Conservation (phyloP, 2,113 vertebrate genomes). For the Meles meles region DNA sequence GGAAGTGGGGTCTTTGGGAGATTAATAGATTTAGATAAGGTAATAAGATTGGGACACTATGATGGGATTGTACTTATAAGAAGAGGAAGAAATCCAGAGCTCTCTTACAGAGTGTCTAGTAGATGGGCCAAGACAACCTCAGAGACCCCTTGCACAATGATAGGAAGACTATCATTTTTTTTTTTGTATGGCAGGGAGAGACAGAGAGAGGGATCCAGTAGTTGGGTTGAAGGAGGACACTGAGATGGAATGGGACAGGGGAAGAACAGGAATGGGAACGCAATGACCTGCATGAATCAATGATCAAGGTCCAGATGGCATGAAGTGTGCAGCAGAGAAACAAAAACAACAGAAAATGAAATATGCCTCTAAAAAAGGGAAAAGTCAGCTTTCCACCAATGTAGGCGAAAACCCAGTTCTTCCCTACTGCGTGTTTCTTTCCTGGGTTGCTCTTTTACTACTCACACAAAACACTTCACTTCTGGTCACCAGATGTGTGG, state of each 20-base stretch:
- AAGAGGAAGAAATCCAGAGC: not conserved
- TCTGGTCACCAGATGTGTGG: not conserved
- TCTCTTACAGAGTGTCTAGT: not conserved
- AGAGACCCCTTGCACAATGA: not conserved
- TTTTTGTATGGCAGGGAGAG: not conserved
- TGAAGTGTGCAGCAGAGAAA: not conserved
- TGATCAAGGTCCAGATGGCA: not conserved
- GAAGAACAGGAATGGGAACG: not conserved
- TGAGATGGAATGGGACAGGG: not conserved
- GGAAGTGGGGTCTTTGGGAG: not conserved
- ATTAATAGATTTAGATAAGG: not conserved
- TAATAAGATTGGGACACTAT: not conserved
- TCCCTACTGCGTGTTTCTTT: not conserved
- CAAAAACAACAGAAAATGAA: not conserved
- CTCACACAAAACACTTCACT: not conserved
- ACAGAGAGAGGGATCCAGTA: not conserved
- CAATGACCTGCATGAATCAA: not conserved
- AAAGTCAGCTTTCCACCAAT: not conserved
- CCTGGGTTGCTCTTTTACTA: not conserved
- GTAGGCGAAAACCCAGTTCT: not conserved
- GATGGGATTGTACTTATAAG: not conserved
- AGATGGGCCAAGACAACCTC: not conserved
- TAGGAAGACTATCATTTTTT: not conserved
- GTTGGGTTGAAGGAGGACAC: not conserved
- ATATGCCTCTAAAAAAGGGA: not conserved